Base-by-base conservation (phyloP, 1,140 invertebrate genomes). In the Ctenoplectra terminalis region DNA sequence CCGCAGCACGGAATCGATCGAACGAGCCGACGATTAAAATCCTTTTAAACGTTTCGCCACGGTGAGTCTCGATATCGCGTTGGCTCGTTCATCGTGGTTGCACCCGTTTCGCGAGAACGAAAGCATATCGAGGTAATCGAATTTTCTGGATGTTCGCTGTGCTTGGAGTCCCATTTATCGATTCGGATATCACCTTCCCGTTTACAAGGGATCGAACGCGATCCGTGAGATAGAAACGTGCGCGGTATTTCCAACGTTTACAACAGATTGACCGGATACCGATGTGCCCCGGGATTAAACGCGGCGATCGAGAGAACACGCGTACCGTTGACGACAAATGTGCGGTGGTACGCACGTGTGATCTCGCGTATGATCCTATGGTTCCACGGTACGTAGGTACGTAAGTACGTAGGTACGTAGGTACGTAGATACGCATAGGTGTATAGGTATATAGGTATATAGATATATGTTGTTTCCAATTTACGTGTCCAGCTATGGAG, bases 281-380 rank as follows among this genome's bases (percentile, higher is more conserved):
- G 64, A 37, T 56, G 29, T n/a, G 66, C 67, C 74, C 43, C 46
- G 26, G 79, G 73, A 86, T 85, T 82, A 86, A 85, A 50, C 73
- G 73, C 26, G 43, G 17, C 46, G 69, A 34, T 78, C 78, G 72
- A 82, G 71, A 66, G 50, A 60, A 69, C 64, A 66, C 80, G 79
- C 48, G 81, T 77, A 81, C 40, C 40, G 4, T n/a, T n/a, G n/a
- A n/a, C n/a, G n/a, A n/a, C n/a, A n/a, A n/a, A n/a, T n/a, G n/a
- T n/a, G n/a, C n/a, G n/a, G n/a, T n/a, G n/a, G n/a, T 40, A 40
- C 40, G 40, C 40, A 40, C 40, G 40, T n/a, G 76, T 79, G 76
- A n/a, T 58, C 23, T 8, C 48, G 67, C 63, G 34, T 64, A 64
- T 37, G 29, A 54, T 43, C 29, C 23, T 8, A 31, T 31, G 13